Evolutionary conservation across 2,888 invertebrate species (phyloP), one percentile per base, ranked within the genome.

Genomic region (Empis livida): DNA sequence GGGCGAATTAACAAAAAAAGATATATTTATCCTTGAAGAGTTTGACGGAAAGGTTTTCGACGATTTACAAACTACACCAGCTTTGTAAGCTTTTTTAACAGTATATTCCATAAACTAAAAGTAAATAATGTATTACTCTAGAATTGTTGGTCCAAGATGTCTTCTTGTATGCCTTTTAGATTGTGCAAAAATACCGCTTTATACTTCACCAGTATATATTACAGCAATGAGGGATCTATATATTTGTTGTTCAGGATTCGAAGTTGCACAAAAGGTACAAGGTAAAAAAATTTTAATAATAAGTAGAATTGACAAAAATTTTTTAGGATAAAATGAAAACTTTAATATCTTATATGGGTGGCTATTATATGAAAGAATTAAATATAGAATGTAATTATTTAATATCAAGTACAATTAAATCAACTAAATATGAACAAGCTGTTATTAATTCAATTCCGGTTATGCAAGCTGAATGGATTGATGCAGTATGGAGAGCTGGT

Each of bases 111-210:
- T n/a, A n/a, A n/a, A n/a, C n/a, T n/a, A n/a, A n/a, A n/a, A n/a
- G n/a, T n/a, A n/a, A n/a, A n/a, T n/a, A n/a, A n/a, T n/a, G n/a
- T n/a, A n/a, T 8, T 35, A 5, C 9, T 35, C 13, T 65, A 89
- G 90, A 61, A 74, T 93, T 53, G 73, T 91, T 49, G 92, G 93
- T 0, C 89, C 93, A 1, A 76, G 80, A 46, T 92, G 91, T 61
- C 64, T 94, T 14, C 71, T 84, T 44, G 75, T 78, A 41, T 91
- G 90, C 59, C 67, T 90, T 40, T 73, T 76, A 27, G 80, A 82
- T 58, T 79, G 79, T 13, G 74, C 77, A 56, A 72, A 82, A 1
- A 81, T 93, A 55, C 92, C 92, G 0, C 75, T 80, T 46, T 81
- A 79, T 6, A 74, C 75, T 0, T 80, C 79, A 58, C 90, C 93